These are phyloP conservation scores for Alentia gelatinosa DNA, from an alignment of 2,888 invertebrate genomes.

Conservation along the genomic window DNA sequence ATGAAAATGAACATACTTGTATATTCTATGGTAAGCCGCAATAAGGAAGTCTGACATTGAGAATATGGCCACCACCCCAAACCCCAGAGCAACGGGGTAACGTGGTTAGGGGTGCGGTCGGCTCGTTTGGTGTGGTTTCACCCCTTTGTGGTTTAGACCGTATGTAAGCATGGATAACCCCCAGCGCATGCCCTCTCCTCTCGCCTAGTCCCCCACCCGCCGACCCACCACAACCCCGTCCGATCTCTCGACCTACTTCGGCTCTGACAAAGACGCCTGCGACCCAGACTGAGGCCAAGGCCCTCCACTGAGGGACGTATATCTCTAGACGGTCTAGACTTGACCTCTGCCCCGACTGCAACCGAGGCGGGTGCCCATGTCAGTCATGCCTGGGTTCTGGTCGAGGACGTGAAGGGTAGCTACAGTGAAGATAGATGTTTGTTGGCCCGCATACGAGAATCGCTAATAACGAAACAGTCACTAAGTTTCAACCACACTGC, in stretches of 20 bases:
- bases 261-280: constrained; percentile 39
- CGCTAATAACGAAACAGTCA: too few relatives aligned
- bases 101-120: not conserved
- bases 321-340: constrained; percentile 21
- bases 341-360: not conserved
- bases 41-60: not conserved
- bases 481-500: too few relatives aligned
- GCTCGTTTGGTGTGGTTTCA: not conserved
- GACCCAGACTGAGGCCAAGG: constrained; percentile 16
- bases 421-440: too few relatives aligned
- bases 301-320: constrained; percentile 12
- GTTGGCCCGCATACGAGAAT: too few relatives aligned
- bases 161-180: not conserved
- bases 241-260: constrained; percentile 38
- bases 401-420: too few relatives aligned
- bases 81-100: not conserved
- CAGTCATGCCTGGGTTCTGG: not conserved
- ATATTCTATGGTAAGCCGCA: not conserved
- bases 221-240: not conserved
- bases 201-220: not conserved
- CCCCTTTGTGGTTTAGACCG: not conserved
- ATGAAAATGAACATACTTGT: not conserved
- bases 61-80: not conserved
- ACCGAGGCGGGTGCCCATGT: not conserved
- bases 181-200: not conserved